A percentile compares a stretch with the other conserved stretches of the same genome.
Evolutionary conservation across 2,113 vertebrate species (phyloP).

Genomic region (Peromyscus leucopus): DNA sequence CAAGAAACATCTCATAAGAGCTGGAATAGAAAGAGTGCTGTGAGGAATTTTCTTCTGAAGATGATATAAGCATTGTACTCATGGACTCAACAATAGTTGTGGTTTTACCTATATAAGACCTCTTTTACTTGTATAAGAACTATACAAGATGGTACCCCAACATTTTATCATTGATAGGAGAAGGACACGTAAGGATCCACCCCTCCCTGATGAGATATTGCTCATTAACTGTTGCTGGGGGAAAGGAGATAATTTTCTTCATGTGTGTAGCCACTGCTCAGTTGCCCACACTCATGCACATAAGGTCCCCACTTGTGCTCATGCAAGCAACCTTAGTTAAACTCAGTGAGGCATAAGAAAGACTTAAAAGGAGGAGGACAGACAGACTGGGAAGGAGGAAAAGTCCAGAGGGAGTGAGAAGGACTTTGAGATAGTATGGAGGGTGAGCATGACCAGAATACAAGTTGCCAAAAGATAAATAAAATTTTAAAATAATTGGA

Average conservation of each 20-base stretch:
- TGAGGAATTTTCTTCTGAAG: not conserved
- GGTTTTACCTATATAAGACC: not conserved
- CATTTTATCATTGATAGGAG: not conserved
- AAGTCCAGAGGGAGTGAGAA: too few relatives aligned
- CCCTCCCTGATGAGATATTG: not conserved
- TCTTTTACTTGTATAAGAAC: not conserved
- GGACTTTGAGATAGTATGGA: rapidly evolving
- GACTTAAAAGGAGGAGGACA: not conserved
- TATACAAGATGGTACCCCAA: not conserved
- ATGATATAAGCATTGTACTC: not conserved
- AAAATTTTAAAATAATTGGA: not conserved
- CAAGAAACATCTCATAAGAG: not conserved
- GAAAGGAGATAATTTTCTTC: not conserved
- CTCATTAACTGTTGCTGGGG: not conserved
- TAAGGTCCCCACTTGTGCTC: too few relatives aligned
- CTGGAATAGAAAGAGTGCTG: not conserved
- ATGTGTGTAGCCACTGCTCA: not conserved
- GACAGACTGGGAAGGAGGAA: not conserved
- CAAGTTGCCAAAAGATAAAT: not conserved
- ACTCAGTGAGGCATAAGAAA: not conserved
- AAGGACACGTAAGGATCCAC: not conserved
- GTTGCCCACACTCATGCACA: not conserved
- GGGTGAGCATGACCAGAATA: too few relatives aligned
- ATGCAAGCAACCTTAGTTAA: not conserved
- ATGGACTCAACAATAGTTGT: not conserved